phyloP scores from a whole-genome alignment of 92 coral and sea anemone genomes.

The Epizoanthus scotinus region DNA sequence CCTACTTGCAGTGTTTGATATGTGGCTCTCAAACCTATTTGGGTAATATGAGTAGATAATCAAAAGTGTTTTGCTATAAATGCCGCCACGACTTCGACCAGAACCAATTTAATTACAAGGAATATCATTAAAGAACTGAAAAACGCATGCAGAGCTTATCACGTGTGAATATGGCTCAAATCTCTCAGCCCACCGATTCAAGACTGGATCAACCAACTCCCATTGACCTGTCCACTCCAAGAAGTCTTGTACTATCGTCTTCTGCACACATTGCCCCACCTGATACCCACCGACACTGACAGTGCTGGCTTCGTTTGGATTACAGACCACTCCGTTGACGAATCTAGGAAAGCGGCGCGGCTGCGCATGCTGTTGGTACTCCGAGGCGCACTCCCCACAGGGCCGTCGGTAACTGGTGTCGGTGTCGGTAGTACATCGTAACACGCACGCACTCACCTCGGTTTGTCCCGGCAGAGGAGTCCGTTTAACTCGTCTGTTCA shows the following conservation, averaged over 20 bases:
- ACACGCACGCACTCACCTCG: neutral
- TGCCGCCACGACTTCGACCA: neutral
- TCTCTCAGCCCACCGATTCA: neutral
- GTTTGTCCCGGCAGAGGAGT: neutral
- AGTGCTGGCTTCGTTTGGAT: neutral
- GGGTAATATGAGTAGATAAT: too few species aligned
- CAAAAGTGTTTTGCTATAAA: too few species aligned
- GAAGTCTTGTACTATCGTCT: neutral
- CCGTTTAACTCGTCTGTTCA: neutral
- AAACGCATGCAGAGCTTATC: neutral
- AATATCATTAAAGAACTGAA: neutral
- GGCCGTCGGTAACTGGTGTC: neutral
- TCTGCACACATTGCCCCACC: slow-evolving; percentile 1
- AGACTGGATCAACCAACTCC: neutral
- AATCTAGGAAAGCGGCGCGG: slow-evolving; percentile 7
- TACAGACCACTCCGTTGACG: slow-evolving; percentile 7
- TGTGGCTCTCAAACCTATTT: too few species aligned
- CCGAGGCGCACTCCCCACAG: slow-evolving; percentile 16
- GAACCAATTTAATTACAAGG: neutral
- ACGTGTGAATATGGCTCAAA: neutral
- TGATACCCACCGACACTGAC: neutral
- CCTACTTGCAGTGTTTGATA: too few species aligned
- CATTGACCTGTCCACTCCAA: neutral
- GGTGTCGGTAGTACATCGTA: neutral
- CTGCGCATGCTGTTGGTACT: neutral